Base-by-base conservation (phyloP, 2,888 invertebrate genomes). In the Drosophila neonasuta region DNA sequence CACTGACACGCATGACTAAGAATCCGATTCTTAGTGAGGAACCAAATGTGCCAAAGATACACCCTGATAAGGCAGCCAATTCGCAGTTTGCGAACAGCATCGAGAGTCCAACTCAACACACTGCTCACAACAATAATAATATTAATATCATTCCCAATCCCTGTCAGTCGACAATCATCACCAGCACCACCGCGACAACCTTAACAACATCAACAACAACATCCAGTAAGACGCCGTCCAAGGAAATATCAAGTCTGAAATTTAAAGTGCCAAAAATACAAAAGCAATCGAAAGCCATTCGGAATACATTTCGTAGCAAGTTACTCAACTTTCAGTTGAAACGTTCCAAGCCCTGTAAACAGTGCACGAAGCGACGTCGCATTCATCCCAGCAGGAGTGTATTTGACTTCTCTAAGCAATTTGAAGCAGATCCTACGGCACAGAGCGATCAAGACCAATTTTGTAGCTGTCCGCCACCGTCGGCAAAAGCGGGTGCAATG, bases 221-320 rank as follows among this genome's bases (percentile, higher is more conserved):
- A 41, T 34, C 61, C 7, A 41, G 66, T 29, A 50, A 80, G 63
- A 77, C 69, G 73, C 89, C 89, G 83, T 86, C 88, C 88, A 89
- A 89, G 65, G 88, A 88, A 67, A 71, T 75, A 54, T 81, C 87
- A 68, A 89, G 87, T 74, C 78, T 88, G 65, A 90, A 87, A 75
- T 83, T 88, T 17, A 90, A 90, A 86, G 88, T 89, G 82, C 89
- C 91, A 71, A 90, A 90, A 75, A 88, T 90, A 65, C 87, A 88
- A 68, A 90, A 90, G 80, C 90, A 90, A 79, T 88, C 89, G 15
- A 90, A 90, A 87, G 88, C 88, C 62, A 87, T 90, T 48, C 86
- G 89, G 32, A 89, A 90, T 46, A 91, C 90, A 74, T 91, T 91
- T 80, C 90, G 90, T 54, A 80, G 87, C 62, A 91, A 90, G 62